Percentiles rank a stretch among this genome's conserved stretches.
These are phyloP conservation scores for Mellivora capensis DNA, from an alignment of 2,113 vertebrate species.

Conservation along the genomic window DNA sequence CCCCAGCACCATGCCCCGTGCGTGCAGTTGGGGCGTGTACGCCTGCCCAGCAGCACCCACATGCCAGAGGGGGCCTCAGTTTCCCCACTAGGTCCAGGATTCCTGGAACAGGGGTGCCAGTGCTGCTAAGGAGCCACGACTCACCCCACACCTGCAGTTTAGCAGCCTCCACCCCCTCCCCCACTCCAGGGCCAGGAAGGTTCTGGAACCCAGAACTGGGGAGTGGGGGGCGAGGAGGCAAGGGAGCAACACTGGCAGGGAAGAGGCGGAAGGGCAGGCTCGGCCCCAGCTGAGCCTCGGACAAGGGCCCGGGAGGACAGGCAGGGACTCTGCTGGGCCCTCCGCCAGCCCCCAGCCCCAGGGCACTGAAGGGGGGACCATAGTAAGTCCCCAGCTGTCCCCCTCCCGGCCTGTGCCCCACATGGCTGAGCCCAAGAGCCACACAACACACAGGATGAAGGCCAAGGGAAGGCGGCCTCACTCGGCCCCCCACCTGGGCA, in stretches of 20 bases:
- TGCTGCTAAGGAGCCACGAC: not conserved
- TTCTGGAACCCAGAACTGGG: not conserved
- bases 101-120: not conserved
- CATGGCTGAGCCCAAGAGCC: not conserved
- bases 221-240: not conserved
- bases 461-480: not conserved
- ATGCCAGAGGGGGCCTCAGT: not conserved
- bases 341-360: not conserved
- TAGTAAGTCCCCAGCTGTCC: not conserved
- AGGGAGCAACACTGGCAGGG: rapidly evolving
- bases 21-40: not conserved
- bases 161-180: not conserved
- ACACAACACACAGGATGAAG: rapidly evolving
- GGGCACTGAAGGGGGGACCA: not conserved
- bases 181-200: not conserved
- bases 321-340: not conserved
- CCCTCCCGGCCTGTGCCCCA: not conserved
- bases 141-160: not conserved
- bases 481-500: rapidly evolving
- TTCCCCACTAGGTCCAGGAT: not conserved
- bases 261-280: not conserved
- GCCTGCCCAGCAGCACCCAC: not conserved
- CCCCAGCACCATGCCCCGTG: conserved; percentile 70
- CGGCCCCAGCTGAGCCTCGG: rapidly evolving
- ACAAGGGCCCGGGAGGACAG: too few species aligned